These are phyloP conservation scores for Gari tellinella DNA, from an alignment of 2,888 invertebrate species.

Conservation along the genomic window DNA sequence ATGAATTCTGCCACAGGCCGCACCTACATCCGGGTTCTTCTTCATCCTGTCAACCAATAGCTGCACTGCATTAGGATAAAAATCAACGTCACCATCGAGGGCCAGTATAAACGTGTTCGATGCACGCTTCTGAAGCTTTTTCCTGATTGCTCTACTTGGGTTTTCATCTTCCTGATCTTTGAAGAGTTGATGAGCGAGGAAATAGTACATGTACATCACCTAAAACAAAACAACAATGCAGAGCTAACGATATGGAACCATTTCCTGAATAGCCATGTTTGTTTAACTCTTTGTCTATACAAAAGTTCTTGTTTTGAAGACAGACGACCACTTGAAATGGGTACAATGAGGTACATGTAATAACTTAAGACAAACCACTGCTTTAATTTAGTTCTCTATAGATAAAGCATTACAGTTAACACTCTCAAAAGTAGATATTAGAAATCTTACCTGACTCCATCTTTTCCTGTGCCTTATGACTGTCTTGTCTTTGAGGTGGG, in stretches of 20 bases:
- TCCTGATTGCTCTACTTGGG: conserved; percentile 87
- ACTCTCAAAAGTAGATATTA: no score
- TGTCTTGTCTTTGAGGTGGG: conserved; percentile 94
- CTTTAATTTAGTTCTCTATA: no score
- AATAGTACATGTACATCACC: conserved; percentile 99
- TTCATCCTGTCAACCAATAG: conserved; percentile 99
- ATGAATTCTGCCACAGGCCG: conserved; percentile 99
- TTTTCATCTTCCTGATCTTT: conserved; percentile 12
- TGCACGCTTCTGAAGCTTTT: conserved; percentile 94
- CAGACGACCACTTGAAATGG: no score
- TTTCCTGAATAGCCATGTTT: no score
- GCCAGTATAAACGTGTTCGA: conserved; percentile 98
- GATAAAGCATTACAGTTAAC: no score
- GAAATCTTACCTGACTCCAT: conserved; percentile 91
- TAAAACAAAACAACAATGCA: no score
- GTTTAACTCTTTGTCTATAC: no score
- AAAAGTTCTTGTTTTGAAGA: no score
- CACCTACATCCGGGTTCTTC: conserved; percentile 97
- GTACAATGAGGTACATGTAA: no score
- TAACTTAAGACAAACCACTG: no score
- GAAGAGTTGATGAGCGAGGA: conserved; percentile 96
- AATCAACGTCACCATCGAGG: conserved; percentile 97
- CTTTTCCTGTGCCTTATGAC: conserved; percentile 95
- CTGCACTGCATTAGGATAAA: conserved; percentile 95
- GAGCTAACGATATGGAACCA: no score